Evolutionary conservation across 2,113 vertebrate species (phyloP).

Genomic region (Petrocephalus zakoni): DNA sequence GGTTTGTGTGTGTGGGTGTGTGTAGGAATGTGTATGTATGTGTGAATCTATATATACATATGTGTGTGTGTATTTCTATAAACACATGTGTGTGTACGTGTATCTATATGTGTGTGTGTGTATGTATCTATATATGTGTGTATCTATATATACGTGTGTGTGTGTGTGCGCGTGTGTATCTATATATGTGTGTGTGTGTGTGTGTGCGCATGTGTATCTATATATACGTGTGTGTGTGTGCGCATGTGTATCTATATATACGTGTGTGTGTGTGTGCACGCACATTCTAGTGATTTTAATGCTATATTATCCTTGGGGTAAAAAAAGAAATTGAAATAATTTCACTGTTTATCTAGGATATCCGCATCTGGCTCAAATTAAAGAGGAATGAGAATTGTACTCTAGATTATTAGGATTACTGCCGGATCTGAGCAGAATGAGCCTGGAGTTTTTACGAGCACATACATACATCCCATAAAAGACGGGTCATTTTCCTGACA

Average conservation of each 20-base stretch:
- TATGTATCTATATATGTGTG: too few relatives aligned
- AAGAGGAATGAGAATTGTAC: constrained; percentile 46
- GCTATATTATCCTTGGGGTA: constrained; percentile 58
- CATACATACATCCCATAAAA: background rate
- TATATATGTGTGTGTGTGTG: background rate
- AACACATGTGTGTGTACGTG: too few relatives aligned
- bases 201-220: background rate
- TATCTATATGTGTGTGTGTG: too few relatives aligned
- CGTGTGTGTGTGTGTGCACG: constrained; percentile 12
- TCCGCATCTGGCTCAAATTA: constrained; percentile 66
- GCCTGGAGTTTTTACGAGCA: background rate
- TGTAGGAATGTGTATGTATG: background rate
- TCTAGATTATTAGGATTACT: constrained; percentile 62
- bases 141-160: too few relatives aligned
- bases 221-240: background rate
- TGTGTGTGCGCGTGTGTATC: too few relatives aligned
- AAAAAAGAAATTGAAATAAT: constrained; percentile 46
- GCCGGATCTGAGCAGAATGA: constrained; percentile 44
- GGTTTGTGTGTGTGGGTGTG: background rate
- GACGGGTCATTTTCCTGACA: background rate
- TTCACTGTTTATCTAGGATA: constrained; percentile 57
- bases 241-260: background rate
- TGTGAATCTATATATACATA: too few relatives aligned
- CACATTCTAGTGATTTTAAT: constrained; percentile 41
- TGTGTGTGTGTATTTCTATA: too few relatives aligned